These are phyloP conservation scores for Holcopasites calliopsidis DNA, from an alignment of 1,140 invertebrate species.

Conservation along the genomic window DNA sequence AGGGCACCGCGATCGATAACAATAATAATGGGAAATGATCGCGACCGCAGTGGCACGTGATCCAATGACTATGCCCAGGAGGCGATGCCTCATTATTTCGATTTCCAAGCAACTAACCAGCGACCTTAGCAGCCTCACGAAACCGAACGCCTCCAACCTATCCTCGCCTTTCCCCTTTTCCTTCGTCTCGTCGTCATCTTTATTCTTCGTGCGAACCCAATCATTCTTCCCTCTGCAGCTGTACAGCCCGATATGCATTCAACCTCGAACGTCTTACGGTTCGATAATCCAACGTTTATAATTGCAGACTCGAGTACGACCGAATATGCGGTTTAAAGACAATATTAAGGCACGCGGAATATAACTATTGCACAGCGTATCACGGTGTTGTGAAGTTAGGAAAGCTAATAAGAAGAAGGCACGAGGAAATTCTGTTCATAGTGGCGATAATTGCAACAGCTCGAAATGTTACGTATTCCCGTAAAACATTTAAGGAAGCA, in stretches of 20 bases:
- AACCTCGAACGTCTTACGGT: slow-evolving; percentile 58
- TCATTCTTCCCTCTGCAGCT: slow-evolving; percentile 55
- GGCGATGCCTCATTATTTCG: slow-evolving; percentile 76
- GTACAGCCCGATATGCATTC: slow-evolving; percentile 54
- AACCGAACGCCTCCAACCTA: slow-evolving; percentile 57
- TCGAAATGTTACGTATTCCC: background rate
- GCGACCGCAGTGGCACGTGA: slow-evolving; percentile 77
- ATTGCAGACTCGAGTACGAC: slow-evolving; percentile 46
- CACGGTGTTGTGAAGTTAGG: too few relatives aligned
- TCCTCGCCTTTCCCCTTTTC: slow-evolving; percentile 5
- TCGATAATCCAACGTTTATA: slow-evolving; percentile 47
- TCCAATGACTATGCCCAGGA: slow-evolving; percentile 75
- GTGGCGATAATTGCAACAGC: background rate
- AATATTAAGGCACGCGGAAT: background rate
- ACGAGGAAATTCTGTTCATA: too few relatives aligned
- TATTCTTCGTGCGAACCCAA: slow-evolving; percentile 67
- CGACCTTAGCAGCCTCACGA: slow-evolving; percentile 68
- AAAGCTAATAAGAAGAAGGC: background rate
- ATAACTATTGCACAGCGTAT: background rate
- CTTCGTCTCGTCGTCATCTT: slow-evolving; percentile 53
- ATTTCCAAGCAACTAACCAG: slow-evolving; percentile 74
- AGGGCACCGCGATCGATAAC: slow-evolving; percentile 69
- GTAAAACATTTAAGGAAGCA: background rate
- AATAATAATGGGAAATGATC: slow-evolving; percentile 77
- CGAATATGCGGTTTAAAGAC: slow-evolving; percentile 35